These are phyloP conservation scores for Trichonephila clavata DNA, from an alignment of 1,140 invertebrate species.

Conservation along the genomic window DNA sequence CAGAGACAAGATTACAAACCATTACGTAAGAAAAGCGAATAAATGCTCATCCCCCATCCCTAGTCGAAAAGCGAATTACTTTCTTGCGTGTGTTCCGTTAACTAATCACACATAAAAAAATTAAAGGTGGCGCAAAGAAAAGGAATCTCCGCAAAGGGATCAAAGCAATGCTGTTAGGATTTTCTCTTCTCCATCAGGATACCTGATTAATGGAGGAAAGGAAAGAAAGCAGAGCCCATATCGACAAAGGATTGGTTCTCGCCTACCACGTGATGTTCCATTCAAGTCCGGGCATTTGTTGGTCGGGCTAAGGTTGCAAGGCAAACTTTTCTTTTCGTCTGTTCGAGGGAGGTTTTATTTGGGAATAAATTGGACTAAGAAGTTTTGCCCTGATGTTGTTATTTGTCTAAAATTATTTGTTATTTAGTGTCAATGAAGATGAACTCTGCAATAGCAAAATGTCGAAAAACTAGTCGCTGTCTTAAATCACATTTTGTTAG, in stretches of 20 bases:
- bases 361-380: no score
- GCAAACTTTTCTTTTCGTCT: no score
- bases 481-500: no score
- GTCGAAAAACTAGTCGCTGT: no score
- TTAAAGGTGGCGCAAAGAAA: not conserved
- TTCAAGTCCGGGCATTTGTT: constrained; percentile 32
- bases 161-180: constrained; percentile 48
- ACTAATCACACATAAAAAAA: constrained; percentile 63
- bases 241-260: constrained; percentile 45
- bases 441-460: no score
- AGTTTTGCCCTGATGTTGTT: no score
- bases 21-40: not conserved
- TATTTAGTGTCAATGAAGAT: no score
- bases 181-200: constrained; percentile 54
- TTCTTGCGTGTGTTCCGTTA: constrained; percentile 18
- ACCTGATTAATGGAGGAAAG: constrained; percentile 42
- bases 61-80: constrained; percentile 29
- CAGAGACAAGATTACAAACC: not conserved
- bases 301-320: not conserved
- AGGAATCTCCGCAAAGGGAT: constrained; percentile 24
- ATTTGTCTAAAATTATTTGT: no score
- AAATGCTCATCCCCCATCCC: not conserved
- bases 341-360: no score
- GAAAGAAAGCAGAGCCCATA: constrained; percentile 8
- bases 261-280: constrained; percentile 16